Percentiles rank a stretch among this genome's conserved stretches.
These are phyloP conservation scores for Metopolophium dirhodum DNA, from an alignment of 1,140 invertebrate genomes.

Conservation along the genomic window DNA sequence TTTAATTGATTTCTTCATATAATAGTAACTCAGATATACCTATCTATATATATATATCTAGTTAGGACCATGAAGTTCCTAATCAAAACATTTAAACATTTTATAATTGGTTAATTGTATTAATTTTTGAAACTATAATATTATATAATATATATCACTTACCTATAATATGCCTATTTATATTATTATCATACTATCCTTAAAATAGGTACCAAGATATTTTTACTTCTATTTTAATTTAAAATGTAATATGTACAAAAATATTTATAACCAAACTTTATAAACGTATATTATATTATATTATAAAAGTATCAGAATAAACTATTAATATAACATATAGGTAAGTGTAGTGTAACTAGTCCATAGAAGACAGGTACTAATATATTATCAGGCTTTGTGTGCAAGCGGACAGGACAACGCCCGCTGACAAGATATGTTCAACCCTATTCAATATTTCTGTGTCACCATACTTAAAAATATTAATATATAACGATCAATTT, in stretches of 20 bases:
- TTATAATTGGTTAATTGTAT: too few species aligned
- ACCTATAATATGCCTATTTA: too few species aligned
- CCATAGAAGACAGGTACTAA: background rate
- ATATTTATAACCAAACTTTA: background rate
- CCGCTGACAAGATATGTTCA: background rate
- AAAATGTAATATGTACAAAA: background rate
- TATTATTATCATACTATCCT: background rate
- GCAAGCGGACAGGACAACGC: background rate
- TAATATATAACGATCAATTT: background rate
- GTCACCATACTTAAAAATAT: slow-evolving; percentile 6
- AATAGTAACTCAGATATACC: too few species aligned
- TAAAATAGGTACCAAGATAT: background rate
- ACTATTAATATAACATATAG: background rate
- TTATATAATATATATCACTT: background rate
- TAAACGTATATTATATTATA: background rate
- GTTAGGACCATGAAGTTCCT: too few species aligned
- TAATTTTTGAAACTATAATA: too few species aligned
- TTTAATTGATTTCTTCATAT: too few species aligned
- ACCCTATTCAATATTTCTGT: slow-evolving; percentile 23
- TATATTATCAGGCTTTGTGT: slow-evolving; percentile 18
- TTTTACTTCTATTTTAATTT: background rate
- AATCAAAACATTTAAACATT: too few species aligned
- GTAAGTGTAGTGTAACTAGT: background rate
- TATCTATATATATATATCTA: too few species aligned
- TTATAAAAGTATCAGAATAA: background rate